A percentile compares a stretch with the other conserved stretches of the same genome.
These are phyloP conservation scores for Capreolus pygargus DNA, from an alignment of 2,113 vertebrate genomes.

Conservation along the genomic window DNA sequence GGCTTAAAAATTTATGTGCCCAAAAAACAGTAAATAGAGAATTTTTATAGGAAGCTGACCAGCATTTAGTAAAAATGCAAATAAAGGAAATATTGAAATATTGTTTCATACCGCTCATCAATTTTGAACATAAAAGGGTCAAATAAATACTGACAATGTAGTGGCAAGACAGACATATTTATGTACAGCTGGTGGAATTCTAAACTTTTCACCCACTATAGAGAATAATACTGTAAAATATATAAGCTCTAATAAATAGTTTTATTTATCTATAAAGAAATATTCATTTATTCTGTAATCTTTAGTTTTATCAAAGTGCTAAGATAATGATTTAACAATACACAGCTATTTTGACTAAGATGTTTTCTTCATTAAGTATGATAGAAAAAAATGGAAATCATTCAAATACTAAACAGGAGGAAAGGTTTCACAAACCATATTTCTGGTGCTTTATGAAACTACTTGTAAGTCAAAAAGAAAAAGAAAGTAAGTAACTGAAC, in stretches of 20 bases:
- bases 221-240: background rate
- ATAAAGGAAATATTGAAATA: background rate
- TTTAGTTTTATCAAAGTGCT: background rate
- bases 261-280: background rate
- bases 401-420: background rate
- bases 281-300: background rate
- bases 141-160: background rate
- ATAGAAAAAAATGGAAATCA: background rate
- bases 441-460: background rate
- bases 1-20: background rate
- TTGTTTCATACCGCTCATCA: background rate
- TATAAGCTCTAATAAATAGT: background rate
- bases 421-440: background rate
- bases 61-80: background rate
- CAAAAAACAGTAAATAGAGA: background rate
- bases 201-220: background rate
- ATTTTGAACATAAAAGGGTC: background rate
- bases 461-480: background rate
- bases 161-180: background rate
- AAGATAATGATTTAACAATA: background rate
- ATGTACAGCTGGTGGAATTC: background rate
- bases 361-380: background rate
- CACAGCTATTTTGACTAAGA: background rate
- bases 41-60: background rate
- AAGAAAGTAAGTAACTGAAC: background rate